phyloP scores from a whole-genome alignment of 1,140 invertebrate genomes.

The Cyclargus thomasi region DNA sequence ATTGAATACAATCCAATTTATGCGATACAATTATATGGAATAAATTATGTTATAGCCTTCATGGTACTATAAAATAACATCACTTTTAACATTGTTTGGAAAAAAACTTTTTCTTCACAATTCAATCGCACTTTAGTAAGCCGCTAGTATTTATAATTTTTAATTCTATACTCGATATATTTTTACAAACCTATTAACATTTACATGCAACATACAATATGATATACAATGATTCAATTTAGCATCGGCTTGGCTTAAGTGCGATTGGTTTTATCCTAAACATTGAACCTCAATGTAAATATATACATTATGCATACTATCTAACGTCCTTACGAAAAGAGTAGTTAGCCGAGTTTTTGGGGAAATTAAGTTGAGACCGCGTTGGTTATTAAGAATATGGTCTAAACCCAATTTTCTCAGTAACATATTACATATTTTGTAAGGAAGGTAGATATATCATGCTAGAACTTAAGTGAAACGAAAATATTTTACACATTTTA shows the following conservation, averaged over 20 bases:
- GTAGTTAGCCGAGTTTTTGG: no score
- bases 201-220: background rate
- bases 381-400: no score
- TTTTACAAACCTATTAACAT: slow-evolving; percentile 14
- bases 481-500: slow-evolving; percentile 6
- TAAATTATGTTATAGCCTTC: slow-evolving; percentile 7
- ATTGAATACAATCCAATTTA: background rate
- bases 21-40: background rate
- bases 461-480: background rate
- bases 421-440: no score
- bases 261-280: background rate
- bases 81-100: background rate
- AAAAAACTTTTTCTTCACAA: background rate
- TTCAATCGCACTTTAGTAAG: slow-evolving; percentile 1
- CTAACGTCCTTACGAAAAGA: no score
- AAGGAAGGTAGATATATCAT: no score
- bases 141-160: slow-evolving; percentile 1
- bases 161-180: background rate
- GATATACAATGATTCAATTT: slow-evolving; percentile 7
- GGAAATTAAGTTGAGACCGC: no score
- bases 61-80: background rate
- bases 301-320: background rate
- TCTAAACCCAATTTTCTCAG: no score
- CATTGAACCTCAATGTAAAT: background rate
- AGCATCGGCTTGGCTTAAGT: slow-evolving; percentile 4